These are phyloP conservation scores for Heptranchias perlo DNA, from an alignment of 2,113 vertebrate species.

Conservation along the genomic window DNA sequence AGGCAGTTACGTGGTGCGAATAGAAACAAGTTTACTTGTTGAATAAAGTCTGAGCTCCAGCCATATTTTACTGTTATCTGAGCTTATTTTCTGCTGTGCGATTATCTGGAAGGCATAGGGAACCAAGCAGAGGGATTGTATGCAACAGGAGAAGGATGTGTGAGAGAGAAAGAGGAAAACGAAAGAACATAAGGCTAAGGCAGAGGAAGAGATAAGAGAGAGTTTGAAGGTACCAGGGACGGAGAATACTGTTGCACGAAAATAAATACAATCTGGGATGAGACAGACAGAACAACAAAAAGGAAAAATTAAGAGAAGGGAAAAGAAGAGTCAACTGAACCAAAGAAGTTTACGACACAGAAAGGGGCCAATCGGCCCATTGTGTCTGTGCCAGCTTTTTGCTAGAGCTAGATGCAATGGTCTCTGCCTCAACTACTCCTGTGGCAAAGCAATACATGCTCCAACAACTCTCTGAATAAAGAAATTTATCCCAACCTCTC, in stretches of 20 bases:
- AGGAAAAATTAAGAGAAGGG: neutral
- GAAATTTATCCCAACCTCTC: neutral
- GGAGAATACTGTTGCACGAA: neutral
- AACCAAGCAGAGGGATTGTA: neutral
- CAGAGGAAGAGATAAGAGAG: neutral
- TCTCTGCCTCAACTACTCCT: neutral
- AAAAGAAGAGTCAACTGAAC: neutral
- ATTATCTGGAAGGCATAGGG: neutral
- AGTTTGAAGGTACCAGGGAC: neutral
- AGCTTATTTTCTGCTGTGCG: neutral
- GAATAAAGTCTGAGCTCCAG: neutral
- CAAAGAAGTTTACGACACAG: neutral
- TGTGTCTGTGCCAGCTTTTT: neutral
- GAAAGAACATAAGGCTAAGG: neutral
- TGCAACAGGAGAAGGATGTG: neutral
- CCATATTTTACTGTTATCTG: neutral
- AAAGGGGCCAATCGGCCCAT: no score
- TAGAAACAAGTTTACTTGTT: neutral
- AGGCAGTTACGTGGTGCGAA: neutral
- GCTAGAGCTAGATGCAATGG: neutral
- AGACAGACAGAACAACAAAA: neutral
- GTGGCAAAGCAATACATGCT: neutral
- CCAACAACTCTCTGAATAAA: neutral
- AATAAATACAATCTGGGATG: neutral
- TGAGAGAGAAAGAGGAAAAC: neutral